Evolutionary conservation across 2,888 invertebrate genomes (phyloP), one percentile per base, ranked within the genome.

Genomic region (Cosmia pyralina): DNA sequence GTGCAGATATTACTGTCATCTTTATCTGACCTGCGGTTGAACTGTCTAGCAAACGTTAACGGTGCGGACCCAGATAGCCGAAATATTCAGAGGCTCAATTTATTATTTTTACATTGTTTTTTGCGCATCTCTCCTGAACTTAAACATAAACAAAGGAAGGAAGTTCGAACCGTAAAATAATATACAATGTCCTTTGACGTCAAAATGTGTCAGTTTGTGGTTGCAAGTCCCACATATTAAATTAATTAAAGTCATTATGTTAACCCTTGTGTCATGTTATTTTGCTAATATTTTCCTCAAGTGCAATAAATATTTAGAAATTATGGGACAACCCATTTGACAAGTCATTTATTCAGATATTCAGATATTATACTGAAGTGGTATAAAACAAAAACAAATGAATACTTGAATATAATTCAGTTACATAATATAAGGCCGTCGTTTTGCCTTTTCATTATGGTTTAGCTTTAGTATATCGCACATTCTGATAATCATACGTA

Each of bases 111-210:
- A 28, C 28, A 19, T 19, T 53, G 13, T 13, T 53, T 15, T 13
- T 28, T n/a, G 34, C 15, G 5, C 15, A 38, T 10, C n/a, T 44
- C n/a, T 10, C 8, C 4, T 58, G 44, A 46, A 52, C 2, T n/a
- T 13, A 48, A 63, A 2, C 13, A 28, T 63, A 53, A 58, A 69
- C 28, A 77, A 63, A 48, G n/a, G 11, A 34, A 77, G 63, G 48
- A 63, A 69, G 41, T 63, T 19, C 13, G 11, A 63, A 57, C 38
- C 22, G 53, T 75, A n/a, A 41, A 10, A 28, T 57, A 48, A n/a
- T n/a, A n/a, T n/a, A n/a, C 41, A 10, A 38, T 57, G 48, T 62
- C 34, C 11, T 46, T 68, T 77, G 44, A 57, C 17, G 48, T 62
- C 17, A 44, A 62, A 62, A 44, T 62, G 22, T 17, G 22, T 44